Evolutionary conservation across 2,888 invertebrate genomes (phyloP).

Genomic region (Hyposoter didymator): DNA sequence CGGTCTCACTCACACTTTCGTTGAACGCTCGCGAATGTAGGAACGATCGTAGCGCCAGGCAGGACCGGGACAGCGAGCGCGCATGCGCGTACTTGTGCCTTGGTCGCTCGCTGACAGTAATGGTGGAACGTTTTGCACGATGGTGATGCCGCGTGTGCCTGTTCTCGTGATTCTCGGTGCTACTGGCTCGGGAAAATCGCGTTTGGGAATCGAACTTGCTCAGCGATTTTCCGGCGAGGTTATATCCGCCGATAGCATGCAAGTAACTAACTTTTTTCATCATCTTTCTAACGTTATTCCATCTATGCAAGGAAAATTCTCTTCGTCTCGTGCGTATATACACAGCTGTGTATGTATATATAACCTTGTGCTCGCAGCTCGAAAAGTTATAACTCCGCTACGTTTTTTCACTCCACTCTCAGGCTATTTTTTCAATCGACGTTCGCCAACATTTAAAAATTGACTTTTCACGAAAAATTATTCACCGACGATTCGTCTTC

Average conservation of each 20-base stretch:
- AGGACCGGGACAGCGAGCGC: constrained; percentile 12
- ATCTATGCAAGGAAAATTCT: background rate
- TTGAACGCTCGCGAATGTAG: constrained; percentile 29
- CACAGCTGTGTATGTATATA: constrained; percentile 18
- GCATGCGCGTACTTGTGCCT: constrained; percentile 61
- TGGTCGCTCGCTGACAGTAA: constrained; percentile 57
- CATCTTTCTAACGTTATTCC: background rate
- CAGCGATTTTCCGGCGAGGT: constrained; percentile 95
- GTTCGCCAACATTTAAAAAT: background rate
- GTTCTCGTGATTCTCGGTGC: constrained; percentile 97
- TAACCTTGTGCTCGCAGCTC: background rate
- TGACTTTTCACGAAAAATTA: background rate
- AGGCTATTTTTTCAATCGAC: background rate
- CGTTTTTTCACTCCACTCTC: background rate
- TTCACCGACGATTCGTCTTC: background rate
- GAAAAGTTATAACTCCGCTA: background rate
- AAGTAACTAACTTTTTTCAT: constrained; percentile 87
- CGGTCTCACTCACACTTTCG: background rate
- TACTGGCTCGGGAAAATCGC: constrained; percentile 99
- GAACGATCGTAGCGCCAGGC: constrained; percentile 51
- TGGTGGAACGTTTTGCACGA: constrained; percentile 59
- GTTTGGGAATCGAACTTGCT: constrained; percentile 96
- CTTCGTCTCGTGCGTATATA: background rate
- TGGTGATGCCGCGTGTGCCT: constrained; percentile 86
- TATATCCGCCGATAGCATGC: constrained; percentile 99